A percentile compares a stretch with the other conserved stretches of the same genome.
Evolutionary conservation across 2,797 vertebrate species (phyloP).

Genomic region (Champsocephalus esox): DNA sequence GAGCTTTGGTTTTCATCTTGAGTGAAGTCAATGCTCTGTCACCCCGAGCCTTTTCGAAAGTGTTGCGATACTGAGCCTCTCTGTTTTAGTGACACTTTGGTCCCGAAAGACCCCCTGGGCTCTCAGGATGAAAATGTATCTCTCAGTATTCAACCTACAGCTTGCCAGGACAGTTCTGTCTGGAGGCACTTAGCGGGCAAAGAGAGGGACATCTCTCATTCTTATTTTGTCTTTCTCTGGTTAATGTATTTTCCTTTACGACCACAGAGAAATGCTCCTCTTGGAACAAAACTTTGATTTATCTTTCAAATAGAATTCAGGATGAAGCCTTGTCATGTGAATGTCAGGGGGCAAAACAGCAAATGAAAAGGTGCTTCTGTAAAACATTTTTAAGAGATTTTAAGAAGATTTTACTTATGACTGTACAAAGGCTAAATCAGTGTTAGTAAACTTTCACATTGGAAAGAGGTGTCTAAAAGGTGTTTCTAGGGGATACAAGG

Average conservation of each 20-base stretch:
- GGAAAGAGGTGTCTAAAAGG: neutral
- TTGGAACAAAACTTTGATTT: neutral
- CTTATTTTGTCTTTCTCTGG: neutral
- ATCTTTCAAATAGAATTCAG: neutral
- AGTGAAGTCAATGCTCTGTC: constrained; percentile 69
- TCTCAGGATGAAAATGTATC: constrained; percentile 69
- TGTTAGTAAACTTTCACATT: neutral
- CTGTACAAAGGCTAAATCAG: neutral
- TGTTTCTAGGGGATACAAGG: neutral
- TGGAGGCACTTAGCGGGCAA: constrained; percentile 50
- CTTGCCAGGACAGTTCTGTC: constrained; percentile 63
- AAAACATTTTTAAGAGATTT: too few relatives aligned
- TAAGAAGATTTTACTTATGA: too few relatives aligned
- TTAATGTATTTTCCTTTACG: constrained; percentile 12
- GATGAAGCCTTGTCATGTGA: neutral
- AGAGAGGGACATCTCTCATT: constrained; percentile 21
- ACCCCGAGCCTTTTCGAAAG: constrained; percentile 69
- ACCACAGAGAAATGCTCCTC: constrained; percentile 11
- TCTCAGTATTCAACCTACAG: constrained; percentile 58
- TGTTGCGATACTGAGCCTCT: constrained; percentile 64
- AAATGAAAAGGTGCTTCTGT: neutral
- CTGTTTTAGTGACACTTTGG: constrained; percentile 73
- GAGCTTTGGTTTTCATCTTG: constrained; percentile 70
- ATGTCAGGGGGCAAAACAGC: neutral
- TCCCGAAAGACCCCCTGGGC: constrained; percentile 63